Conservation (phyloP, 2,113 vertebrate genomes). For the Ictalurus punctatus region DNA sequence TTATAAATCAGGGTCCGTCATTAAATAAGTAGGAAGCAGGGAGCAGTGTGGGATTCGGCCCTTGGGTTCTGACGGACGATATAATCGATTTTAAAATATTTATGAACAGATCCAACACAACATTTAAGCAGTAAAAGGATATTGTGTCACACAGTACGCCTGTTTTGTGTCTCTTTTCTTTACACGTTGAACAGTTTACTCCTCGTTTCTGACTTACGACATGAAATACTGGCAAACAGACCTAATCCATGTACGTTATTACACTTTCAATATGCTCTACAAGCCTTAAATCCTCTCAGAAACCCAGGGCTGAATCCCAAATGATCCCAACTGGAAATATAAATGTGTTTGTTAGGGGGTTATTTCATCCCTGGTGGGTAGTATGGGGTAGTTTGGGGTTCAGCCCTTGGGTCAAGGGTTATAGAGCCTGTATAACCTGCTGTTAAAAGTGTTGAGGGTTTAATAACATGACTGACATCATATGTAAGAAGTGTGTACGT, state of each 20-base stretch:
- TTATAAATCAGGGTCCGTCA: background rate
- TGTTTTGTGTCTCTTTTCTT: background rate
- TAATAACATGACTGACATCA: background rate
- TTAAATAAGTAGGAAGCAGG: background rate
- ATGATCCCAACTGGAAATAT: background rate
- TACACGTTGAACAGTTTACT: background rate
- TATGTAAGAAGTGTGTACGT: background rate
- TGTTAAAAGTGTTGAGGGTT: background rate
- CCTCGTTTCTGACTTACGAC: background rate
- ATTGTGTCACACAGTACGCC: background rate
- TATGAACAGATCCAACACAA: background rate
- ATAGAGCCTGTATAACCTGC: background rate
- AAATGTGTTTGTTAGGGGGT: background rate
- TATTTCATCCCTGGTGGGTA: background rate
- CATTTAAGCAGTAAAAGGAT: background rate
- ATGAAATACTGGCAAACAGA: background rate
- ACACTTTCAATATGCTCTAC: background rate
- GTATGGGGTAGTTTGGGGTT: background rate
- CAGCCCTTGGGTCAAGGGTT: background rate
- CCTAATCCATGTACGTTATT: accelerated
- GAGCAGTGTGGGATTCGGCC: background rate
- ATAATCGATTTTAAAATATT: conserved; percentile 16
- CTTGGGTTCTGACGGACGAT: background rate
- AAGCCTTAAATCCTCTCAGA: background rate
- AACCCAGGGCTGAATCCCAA: background rate